A percentile compares a stretch with the other conserved stretches of the same genome.
Conservation (phyloP, 1,140 invertebrate genomes). For the Lasaia peninsularis region DNA sequence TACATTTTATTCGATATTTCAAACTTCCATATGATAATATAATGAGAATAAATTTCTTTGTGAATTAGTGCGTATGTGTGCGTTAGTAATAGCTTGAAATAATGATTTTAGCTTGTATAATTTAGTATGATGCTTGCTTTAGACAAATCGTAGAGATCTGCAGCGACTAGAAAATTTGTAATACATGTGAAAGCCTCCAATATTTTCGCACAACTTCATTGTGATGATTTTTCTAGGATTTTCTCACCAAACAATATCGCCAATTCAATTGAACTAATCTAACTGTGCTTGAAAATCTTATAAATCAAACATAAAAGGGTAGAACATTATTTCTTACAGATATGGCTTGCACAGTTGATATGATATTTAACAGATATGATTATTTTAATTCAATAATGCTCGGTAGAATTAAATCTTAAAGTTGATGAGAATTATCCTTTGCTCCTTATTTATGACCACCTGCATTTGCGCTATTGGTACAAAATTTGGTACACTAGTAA, state of each 20-base stretch:
- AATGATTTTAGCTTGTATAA: neutral
- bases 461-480: neutral
- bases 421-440: neutral
- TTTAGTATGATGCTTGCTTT: neutral
- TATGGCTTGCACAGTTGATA: too few relatives aligned
- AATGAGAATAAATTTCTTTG: neutral
- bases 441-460: neutral
- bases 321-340: too few relatives aligned
- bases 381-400: too few relatives aligned
- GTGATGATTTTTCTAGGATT: slow-evolving; percentile 7
- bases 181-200: slow-evolving; percentile 4
- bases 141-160: slow-evolving; percentile 9
- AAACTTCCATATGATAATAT: neutral
- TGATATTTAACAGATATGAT: too few relatives aligned
- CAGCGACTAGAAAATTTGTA: slow-evolving; percentile 13
- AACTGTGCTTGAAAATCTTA: too few relatives aligned
- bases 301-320: too few relatives aligned
- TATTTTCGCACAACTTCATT: neutral
- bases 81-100: slow-evolving; percentile 12
- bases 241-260: neutral
- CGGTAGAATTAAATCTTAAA: too few relatives aligned
- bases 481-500: neutral
- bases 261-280: too few relatives aligned
- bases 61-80: slow-evolving; percentile 17
- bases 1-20: neutral